Evolutionary conservation across 2,888 invertebrate species (phyloP), one percentile per base, ranked within the genome.

Genomic region (Dicycla oo): DNA sequence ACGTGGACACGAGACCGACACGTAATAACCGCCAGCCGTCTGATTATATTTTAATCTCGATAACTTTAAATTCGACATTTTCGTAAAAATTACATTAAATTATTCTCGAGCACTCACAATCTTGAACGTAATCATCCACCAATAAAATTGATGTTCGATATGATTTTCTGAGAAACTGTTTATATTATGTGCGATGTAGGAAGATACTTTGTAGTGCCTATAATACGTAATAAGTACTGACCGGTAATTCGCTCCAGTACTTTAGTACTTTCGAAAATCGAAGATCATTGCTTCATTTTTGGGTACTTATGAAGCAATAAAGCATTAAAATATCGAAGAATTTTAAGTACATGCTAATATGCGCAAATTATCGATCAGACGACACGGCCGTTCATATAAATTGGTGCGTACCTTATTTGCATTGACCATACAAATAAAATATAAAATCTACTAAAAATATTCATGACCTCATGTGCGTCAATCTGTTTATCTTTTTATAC

Each of bases 111-210:
- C 75, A 87, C 86, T 88, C 77, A 84, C 88, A 88, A 89, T 89
- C 88, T 86, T 56, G 75, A 58, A 77, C 80, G 86, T 85, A 91
- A 90, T 89, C 88, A 88, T 89, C 81, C 74, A 79, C 86, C 88
- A 91, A 90, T 90, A 90, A 90, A 91, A 91, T 85, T 86, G 89
- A 89, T 90, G 88, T 82, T 79, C 86, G 87, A 90, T 90, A 91
- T 86, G 81, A 87, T 91, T 88, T 91, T 91, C 91, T 87, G 78
- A 86, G 91, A 91, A 91, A 88, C 86, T 82, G 85, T 77, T 77
- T 75, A 83, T 86, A 87, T 86, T 85, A 81, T 84, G 83, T 86
- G 78, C 77, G 82, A 86, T 81, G 72, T 83, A 84, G 81, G 83
- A 81, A 75, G 82, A 85, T 78, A 78, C 83, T 78, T 78, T 72